Percentiles rank a stretch among this genome's conserved stretches.
These are phyloP conservation scores for Tragelaphus scriptus DNA, from an alignment of 2,113 vertebrate genomes.

Conservation along the genomic window DNA sequence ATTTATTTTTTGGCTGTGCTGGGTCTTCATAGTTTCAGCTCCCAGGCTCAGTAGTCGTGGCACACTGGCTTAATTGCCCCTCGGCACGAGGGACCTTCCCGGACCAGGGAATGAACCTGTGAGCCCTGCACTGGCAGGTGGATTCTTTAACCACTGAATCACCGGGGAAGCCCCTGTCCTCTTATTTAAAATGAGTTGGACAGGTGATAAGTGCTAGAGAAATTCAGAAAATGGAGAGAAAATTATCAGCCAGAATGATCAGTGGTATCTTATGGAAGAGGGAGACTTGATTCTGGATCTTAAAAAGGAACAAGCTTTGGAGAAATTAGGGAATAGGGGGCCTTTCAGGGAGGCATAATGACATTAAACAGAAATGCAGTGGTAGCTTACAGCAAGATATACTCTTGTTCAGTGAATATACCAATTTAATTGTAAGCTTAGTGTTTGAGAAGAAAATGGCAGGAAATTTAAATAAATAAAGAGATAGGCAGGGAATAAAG, in stretches of 20 bases:
- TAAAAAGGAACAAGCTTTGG: not conserved
- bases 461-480: not conserved
- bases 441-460: not conserved
- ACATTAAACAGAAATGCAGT: not conserved
- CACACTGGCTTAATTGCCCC: too few relatives aligned
- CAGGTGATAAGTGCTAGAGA: not conserved
- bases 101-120: too few relatives aligned
- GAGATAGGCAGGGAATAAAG: not conserved
- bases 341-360: not conserved
- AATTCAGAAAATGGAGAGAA: not conserved
- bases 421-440: not conserved
- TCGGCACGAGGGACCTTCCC: too few relatives aligned
- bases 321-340: not conserved
- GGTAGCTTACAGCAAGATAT: not conserved
- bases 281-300: not conserved
- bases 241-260: not conserved
- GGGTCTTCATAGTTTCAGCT: too few relatives aligned
- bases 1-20: too few relatives aligned
- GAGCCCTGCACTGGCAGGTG: too few relatives aligned
- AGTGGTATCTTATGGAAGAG: not conserved
- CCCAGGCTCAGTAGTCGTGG: too few relatives aligned
- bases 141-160: too few relatives aligned
- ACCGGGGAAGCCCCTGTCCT: too few relatives aligned
- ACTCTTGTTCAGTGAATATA: not conserved
- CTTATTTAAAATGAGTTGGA: not conserved